A percentile compares a stretch with the other conserved stretches of the same genome.
phyloP scores from a whole-genome alignment of 2,113 vertebrate species.

The Mastomys coucha region DNA sequence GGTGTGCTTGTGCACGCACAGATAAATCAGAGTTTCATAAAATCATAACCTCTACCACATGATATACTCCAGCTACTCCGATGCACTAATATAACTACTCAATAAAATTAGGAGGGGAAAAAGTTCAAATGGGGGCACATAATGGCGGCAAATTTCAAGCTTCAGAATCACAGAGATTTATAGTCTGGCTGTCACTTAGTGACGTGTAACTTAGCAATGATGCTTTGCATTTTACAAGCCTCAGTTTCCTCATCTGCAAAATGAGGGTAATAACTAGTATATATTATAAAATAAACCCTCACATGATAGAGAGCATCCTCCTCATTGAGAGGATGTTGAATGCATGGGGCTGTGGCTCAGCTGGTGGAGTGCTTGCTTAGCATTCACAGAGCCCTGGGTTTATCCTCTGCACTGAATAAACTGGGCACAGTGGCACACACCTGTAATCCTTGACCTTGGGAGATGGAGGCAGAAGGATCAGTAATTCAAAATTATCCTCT shows the following conservation, averaged over 20 bases:
- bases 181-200: not conserved
- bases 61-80: not conserved
- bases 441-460: not conserved
- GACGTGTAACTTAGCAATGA: not conserved
- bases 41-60: not conserved
- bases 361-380: too few species aligned
- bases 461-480: not conserved
- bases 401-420: too few species aligned
- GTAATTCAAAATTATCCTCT: not conserved
- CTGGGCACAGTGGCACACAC: too few species aligned
- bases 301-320: not conserved
- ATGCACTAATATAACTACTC: not conserved
- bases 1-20: not conserved
- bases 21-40: not conserved
- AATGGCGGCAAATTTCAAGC: not conserved
- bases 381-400: not conserved
- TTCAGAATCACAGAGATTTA: not conserved
- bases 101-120: not conserved
- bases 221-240: not conserved
- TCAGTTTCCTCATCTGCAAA: constrained; percentile 24
- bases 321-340: not conserved
- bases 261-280: not conserved
- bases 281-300: not conserved
- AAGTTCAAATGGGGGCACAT: not conserved
- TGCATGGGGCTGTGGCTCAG: not conserved